These are phyloP conservation scores for Hyles euphorbiae DNA, from an alignment of 1,140 invertebrate species.

Conservation along the genomic window DNA sequence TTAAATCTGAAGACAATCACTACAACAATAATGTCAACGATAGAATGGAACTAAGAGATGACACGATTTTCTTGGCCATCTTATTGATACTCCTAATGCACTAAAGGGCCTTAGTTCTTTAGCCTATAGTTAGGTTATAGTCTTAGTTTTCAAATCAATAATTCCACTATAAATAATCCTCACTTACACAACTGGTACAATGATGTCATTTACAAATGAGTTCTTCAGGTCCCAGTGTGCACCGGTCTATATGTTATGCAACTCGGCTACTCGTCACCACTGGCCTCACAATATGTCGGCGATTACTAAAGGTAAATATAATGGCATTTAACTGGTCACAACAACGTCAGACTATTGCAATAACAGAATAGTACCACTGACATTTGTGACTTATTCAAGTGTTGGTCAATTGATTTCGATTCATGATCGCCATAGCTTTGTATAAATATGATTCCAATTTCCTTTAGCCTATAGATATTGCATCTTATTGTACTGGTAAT, in stretches of 20 bases:
- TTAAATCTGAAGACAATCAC: too few relatives aligned
- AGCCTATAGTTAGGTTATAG: too few relatives aligned
- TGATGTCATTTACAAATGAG: too few relatives aligned
- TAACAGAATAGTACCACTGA: slow-evolving; percentile 33
- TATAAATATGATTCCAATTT: slow-evolving; percentile 2
- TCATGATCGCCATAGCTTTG: slow-evolving; percentile 4
- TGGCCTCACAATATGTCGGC: slow-evolving; percentile 29
- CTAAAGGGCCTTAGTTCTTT: too few relatives aligned
- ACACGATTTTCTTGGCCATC: too few relatives aligned
- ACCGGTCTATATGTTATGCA: slow-evolving; percentile 26
- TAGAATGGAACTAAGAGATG: too few relatives aligned
- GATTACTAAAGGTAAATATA: slow-evolving; percentile 43
- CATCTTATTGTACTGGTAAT: too few relatives aligned
- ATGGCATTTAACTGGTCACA: slow-evolving; percentile 45
- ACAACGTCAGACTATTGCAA: slow-evolving; percentile 35
- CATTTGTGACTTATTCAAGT: slow-evolving; percentile 40
- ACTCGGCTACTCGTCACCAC: slow-evolving; percentile 40
- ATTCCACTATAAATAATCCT: too few relatives aligned
- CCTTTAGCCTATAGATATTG: neutral
- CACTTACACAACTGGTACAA: too few relatives aligned
- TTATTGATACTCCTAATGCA: too few relatives aligned
- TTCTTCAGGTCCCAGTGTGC: slow-evolving; percentile 9
- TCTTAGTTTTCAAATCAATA: too few relatives aligned
- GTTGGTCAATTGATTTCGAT: slow-evolving; percentile 40
- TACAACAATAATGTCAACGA: too few relatives aligned